A percentile compares a stretch with the other conserved stretches of the same genome.
Evolutionary conservation across 1,140 invertebrate genomes (phyloP).

Genomic region (Portunus trituberculatus): DNA sequence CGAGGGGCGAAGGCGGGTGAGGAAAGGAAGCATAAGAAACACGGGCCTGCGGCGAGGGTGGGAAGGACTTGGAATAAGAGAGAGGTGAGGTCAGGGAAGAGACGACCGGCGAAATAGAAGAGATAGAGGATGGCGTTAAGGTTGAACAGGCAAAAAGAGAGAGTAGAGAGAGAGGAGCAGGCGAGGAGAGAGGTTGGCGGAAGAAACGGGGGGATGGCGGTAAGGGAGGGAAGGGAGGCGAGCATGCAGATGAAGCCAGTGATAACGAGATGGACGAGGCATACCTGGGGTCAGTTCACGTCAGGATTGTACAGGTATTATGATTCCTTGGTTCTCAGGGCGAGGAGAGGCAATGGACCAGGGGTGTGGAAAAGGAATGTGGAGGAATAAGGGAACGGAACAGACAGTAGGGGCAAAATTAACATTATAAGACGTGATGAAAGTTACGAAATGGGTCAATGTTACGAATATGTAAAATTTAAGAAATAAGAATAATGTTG

Average conservation of each 20-base stretch:
- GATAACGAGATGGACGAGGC: constrained; percentile 10
- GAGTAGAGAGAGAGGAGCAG: neutral
- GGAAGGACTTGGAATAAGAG: neutral
- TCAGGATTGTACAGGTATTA: neutral
- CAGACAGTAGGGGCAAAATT: too few relatives aligned
- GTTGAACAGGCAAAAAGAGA: neutral
- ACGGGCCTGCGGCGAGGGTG: neutral
- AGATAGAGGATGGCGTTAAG: too few relatives aligned
- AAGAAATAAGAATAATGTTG: too few relatives aligned
- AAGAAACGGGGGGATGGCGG: neutral
- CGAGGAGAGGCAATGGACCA: neutral
- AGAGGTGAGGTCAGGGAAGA: neutral
- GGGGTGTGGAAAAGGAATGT: neutral
- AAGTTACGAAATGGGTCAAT: too few relatives aligned
- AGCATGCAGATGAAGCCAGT: neutral
- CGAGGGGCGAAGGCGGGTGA: neutral
- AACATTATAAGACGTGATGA: too few relatives aligned
- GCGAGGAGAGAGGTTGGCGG: neutral
- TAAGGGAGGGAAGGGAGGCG: neutral
- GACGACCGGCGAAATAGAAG: neutral
- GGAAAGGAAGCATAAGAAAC: neutral
- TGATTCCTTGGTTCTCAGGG: constrained; percentile 1
- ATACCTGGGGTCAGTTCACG: constrained; percentile 4
- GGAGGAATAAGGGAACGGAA: neutral
- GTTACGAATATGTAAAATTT: too few relatives aligned